phyloP scores from a whole-genome alignment of 2,888 invertebrate species.

The Parnassius mnemosyne region DNA sequence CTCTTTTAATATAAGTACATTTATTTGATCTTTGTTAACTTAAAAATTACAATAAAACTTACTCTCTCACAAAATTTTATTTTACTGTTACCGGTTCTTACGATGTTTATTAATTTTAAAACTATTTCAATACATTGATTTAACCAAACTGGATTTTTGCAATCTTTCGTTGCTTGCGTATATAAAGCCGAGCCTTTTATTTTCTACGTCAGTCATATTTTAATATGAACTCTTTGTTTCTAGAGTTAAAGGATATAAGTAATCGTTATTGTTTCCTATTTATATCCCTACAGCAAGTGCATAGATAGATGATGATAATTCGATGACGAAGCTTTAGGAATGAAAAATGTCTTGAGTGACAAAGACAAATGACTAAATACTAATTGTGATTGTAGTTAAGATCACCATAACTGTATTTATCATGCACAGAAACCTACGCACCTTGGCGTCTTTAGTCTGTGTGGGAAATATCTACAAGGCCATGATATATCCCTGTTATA shows the following conservation, averaged over 20 bases:
- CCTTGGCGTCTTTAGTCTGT: slow-evolving; percentile 36
- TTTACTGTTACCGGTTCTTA: no score
- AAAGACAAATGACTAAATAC: slow-evolving; percentile 12
- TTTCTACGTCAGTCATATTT: no score
- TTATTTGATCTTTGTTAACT: no score
- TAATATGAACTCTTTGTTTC: not conserved
- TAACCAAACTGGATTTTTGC: no score
- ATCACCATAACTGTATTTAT: slow-evolving; percentile 31
- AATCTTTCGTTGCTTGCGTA: no score
- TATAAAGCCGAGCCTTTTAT: no score
- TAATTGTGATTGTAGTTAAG: slow-evolving; percentile 22
- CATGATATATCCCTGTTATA: slow-evolving; percentile 45
- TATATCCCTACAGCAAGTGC: not conserved
- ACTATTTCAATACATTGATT: no score
- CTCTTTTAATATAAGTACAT: no score
- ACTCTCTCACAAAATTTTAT: no score
- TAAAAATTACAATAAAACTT: no score
- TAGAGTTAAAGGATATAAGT: not conserved
- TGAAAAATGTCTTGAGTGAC: slow-evolving; percentile 23
- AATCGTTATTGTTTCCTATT: not conserved
- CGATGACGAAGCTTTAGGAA: slow-evolving; percentile 14
- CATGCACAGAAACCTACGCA: slow-evolving; percentile 32
- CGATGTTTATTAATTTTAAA: no score
- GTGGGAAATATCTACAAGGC: slow-evolving; percentile 54
- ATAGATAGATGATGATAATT: not conserved